phyloP scores from a whole-genome alignment of 2,888 invertebrate species.

The Drosophila ochracea region DNA sequence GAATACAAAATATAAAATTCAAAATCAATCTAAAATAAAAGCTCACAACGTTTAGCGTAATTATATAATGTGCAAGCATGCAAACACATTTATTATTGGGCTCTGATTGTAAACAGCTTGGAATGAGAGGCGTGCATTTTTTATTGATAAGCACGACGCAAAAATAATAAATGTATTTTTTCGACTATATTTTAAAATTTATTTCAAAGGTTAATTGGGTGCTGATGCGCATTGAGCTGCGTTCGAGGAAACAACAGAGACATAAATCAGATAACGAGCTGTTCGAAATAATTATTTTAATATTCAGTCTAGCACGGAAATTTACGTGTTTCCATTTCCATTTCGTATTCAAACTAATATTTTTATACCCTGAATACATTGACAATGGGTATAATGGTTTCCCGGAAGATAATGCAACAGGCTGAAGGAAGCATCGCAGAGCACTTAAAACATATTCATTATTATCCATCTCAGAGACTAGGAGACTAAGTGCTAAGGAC shows the following conservation, averaged over 20 bases:
- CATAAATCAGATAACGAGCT: constrained; percentile 41
- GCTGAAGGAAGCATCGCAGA: neutral
- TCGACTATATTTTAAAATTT: constrained; percentile 24
- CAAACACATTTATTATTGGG: constrained; percentile 14
- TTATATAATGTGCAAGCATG: constrained; percentile 55
- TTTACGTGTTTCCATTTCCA: neutral
- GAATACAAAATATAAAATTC: constrained; percentile 54
- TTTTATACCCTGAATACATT: neutral
- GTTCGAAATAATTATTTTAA: constrained; percentile 32
- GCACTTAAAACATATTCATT: neutral
- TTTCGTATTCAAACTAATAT: neutral
- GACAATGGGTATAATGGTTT: neutral
- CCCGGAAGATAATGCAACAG: neutral
- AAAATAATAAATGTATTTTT: constrained; percentile 7
- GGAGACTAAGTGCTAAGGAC: neutral
- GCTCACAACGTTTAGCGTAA: constrained; percentile 75
- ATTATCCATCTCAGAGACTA: neutral
- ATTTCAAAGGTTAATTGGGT: constrained; percentile 71
- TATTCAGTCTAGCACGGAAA: constrained; percentile 10
- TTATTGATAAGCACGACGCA: constrained; percentile 46
- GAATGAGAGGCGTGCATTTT: constrained; percentile 7
- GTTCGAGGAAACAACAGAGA: constrained; percentile 10
- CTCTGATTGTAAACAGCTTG: neutral
- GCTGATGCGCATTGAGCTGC: constrained; percentile 41
- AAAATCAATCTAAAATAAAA: constrained; percentile 69